Base-by-base conservation (phyloP, 1,140 invertebrate species). In the Steinernema khuongi region DNA sequence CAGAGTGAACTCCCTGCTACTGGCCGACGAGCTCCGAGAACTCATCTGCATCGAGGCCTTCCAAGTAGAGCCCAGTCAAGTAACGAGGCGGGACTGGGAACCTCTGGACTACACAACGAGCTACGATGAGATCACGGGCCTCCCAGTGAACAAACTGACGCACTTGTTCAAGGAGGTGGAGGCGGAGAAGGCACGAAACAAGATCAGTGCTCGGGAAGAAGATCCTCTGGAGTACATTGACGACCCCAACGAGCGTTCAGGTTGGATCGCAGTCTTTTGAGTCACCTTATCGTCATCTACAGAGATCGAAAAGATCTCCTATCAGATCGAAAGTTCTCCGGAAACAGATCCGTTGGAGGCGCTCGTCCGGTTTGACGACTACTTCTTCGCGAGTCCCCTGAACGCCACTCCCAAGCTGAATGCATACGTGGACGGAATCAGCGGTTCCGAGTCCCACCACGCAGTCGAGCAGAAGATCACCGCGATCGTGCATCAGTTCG, bases 21-120 rank as follows among this genome's bases (percentile, higher is more conserved):
- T 99, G 70, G 93, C 94, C 4, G 93, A 98, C 87, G 92, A 97
- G 86, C 91, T 99, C 66, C 88, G 96, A 14, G 89, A 67, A 22
- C 43, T 17, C 1, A 71, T 76, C 29, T 28, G 67, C 4, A 19
- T 4, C 1, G 74, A 77, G 33, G 69, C 76, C 11, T 41, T 77
- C 2, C 29, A 31, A 68, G n/a, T n/a, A n/a, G n/a, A n/a, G n/a
- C n/a, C n/a, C n/a, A n/a, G n/a, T 22, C 67, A 31, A 31, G 32
- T 14, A 32, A 41, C 66, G n/a, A n/a, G n/a, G n/a, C 19, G 72
- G 74, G 32, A 75, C 33, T 95, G 93, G 93, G 89, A 90, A 0
- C 87, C 92, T 0, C 87, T 96, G n/a, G 91, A 94, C 87, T 96
- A 96, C 29, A 29, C 76, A 14, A 44, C 76, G 4, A 75, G 31